These are phyloP conservation scores for Erebia palarica DNA, from an alignment of 2,888 invertebrate genomes.

Conservation along the genomic window DNA sequence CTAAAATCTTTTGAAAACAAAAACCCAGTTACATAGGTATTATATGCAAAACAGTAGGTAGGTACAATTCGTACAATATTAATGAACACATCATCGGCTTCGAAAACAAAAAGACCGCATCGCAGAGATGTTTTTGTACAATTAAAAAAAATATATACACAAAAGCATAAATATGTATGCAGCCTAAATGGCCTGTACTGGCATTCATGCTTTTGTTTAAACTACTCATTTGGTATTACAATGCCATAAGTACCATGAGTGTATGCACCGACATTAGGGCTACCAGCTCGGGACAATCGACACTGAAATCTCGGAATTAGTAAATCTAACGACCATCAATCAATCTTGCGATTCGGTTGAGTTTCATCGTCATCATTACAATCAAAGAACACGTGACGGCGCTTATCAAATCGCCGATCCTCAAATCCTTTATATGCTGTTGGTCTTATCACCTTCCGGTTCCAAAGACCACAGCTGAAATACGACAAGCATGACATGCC, in stretches of 20 bases:
- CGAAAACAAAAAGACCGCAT: conserved; percentile 22
- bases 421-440: too few relatives aligned
- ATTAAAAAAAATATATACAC: conserved; percentile 28
- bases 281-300: conserved; percentile 6
- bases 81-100: conserved; percentile 25
- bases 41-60: conserved; percentile 2
- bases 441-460: too few relatives aligned
- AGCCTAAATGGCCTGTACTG: conserved; percentile 39
- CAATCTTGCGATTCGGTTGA: too few relatives aligned
- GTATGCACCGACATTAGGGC: conserved; percentile 20
- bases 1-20: neutral
- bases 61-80: conserved; percentile 3
- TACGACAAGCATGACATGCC: too few relatives aligned
- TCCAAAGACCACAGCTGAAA: too few relatives aligned
- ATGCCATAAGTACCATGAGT: conserved; percentile 32
- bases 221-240: conserved; percentile 41
- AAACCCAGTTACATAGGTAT: neutral
- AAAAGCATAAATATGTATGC: conserved; percentile 38
- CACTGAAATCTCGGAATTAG: neutral
- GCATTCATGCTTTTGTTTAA: conserved; percentile 40
- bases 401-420: too few relatives aligned
- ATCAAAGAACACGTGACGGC: too few relatives aligned
- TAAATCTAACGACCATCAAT: neutral
- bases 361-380: too few relatives aligned
- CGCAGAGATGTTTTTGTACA: conserved; percentile 23